Percentiles rank a stretch among this genome's conserved stretches.
phyloP scores from a whole-genome alignment of 2,113 vertebrate genomes.

The Ptychochromis oligacanthus region DNA sequence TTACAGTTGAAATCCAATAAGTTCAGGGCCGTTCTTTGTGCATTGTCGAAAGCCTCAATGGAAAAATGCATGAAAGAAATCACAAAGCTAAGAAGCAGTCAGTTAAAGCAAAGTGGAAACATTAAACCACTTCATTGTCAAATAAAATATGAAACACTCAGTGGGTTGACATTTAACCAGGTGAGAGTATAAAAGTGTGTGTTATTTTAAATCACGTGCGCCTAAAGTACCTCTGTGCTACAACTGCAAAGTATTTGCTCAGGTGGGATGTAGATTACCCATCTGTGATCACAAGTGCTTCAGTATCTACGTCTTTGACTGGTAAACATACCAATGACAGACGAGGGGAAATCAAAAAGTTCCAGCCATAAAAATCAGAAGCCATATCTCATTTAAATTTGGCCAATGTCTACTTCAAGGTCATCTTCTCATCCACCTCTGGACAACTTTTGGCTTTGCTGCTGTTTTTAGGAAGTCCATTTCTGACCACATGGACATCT shows the following conservation, averaged over 20 bases:
- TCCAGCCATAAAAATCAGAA: not conserved
- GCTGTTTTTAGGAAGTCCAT: not conserved
- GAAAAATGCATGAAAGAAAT: not conserved
- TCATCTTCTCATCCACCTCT: not conserved
- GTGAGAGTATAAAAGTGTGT: not conserved
- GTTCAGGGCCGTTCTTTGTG: not conserved
- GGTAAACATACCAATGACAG: not conserved
- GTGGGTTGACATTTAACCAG: not conserved
- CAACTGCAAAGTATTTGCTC: not conserved
- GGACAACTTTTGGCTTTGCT: not conserved
- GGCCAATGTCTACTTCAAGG: not conserved
- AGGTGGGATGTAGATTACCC: not conserved
- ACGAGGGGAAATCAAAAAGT: not conserved
- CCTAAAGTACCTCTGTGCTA: not conserved
- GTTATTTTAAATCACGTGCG: not conserved
- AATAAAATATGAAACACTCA: not conserved
- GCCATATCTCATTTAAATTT: not conserved
- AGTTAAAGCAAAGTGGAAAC: not conserved
- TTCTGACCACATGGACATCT: not conserved
- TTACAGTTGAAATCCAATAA: not conserved
- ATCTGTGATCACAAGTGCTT: not conserved
- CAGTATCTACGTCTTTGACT: not conserved
- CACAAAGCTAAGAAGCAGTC: not conserved
- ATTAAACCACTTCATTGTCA: not conserved
- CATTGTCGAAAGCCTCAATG: not conserved